phyloP scores from a whole-genome alignment of 2,113 vertebrate species.

The Oncorhynchus keta region DNA sequence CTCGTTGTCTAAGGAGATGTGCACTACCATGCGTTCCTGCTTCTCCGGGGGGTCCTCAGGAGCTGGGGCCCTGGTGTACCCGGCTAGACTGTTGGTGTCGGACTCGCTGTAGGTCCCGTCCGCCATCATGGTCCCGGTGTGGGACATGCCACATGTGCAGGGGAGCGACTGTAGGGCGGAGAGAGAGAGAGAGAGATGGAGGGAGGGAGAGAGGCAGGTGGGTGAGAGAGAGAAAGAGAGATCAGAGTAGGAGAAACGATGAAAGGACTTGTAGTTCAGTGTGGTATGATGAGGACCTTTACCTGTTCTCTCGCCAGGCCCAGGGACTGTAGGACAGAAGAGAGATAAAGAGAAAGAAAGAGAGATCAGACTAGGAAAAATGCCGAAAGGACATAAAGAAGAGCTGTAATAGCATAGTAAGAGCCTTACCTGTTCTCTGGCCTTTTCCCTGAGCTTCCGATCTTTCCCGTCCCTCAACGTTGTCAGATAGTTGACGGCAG shows the following conservation, averaged over 20 bases:
- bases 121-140: constrained; percentile 85
- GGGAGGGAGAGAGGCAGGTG: not conserved
- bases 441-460: constrained; percentile 82
- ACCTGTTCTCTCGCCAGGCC: constrained; percentile 66
- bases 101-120: constrained; percentile 86
- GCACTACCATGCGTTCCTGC: constrained; percentile 84
- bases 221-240: not conserved
- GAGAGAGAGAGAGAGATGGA: not conserved
- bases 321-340: too few relatives aligned
- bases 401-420: not conserved
- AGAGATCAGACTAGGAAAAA: not conserved
- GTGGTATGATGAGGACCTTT: not conserved
- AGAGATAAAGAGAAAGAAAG: not conserved
- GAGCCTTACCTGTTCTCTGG: constrained; percentile 62
- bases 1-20: constrained; percentile 81
- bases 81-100: constrained; percentile 86
- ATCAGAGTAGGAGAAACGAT: not conserved
- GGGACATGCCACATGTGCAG: constrained; percentile 83
- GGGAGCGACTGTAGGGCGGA: constrained; percentile 66
- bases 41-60: constrained; percentile 80
- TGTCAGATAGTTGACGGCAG: constrained; percentile 91
- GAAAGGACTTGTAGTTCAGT: not conserved
- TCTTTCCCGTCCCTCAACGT: constrained; percentile 87
- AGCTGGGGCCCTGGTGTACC: constrained; percentile 80
- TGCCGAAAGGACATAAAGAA: too few relatives aligned